Conservation (phyloP, 2,113 vertebrate genomes). For the Zosterops pallidus region DNA sequence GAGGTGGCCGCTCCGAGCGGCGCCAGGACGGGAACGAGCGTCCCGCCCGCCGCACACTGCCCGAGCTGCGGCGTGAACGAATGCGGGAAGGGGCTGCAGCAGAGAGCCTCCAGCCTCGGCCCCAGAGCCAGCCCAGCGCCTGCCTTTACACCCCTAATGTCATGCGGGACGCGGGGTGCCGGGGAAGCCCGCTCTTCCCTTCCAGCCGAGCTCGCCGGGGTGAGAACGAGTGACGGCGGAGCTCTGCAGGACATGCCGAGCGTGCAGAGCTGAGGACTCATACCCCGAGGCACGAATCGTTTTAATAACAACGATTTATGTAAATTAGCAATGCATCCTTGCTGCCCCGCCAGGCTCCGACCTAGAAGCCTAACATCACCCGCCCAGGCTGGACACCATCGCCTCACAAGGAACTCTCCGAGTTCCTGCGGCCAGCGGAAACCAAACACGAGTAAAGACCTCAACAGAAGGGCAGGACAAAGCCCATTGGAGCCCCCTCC, state of each 20-base stretch:
- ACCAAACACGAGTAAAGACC: not conserved
- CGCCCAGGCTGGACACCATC: not conserved
- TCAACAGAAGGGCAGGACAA: not conserved
- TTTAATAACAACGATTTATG: conserved; percentile 8
- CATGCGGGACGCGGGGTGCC: not conserved
- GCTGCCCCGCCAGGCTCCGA: not conserved
- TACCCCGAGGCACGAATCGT: not conserved
- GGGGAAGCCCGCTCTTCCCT: not conserved
- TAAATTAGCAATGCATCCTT: not conserved
- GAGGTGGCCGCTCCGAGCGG: not conserved
- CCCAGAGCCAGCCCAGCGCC: not conserved
- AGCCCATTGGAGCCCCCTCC: not conserved
- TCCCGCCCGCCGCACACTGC: not conserved
- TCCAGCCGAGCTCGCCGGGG: not conserved
- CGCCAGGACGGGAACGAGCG: not conserved
- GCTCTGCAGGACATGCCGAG: not conserved
- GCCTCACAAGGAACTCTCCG: not conserved
- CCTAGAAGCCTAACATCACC: not conserved
- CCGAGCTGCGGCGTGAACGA: not conserved
- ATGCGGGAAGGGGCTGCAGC: not conserved
- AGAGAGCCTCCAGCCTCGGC: not conserved
- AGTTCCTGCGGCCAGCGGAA: not conserved
- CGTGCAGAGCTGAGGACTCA: not conserved
- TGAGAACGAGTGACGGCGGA: not conserved
- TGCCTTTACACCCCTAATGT: not conserved